Conservation (phyloP, 2,113 vertebrate species). For the Silurus asotus region DNA sequence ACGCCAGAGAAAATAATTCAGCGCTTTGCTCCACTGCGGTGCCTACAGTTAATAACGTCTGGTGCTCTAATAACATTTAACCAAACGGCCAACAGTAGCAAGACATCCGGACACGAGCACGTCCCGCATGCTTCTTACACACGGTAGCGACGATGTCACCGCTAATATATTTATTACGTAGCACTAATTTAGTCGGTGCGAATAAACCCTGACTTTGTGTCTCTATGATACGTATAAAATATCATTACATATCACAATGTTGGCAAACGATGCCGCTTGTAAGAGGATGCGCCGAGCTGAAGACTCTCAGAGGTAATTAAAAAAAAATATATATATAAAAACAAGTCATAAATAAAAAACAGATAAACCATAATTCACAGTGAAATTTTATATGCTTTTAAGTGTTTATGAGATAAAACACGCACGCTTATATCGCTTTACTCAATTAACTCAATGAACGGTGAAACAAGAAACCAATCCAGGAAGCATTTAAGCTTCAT, state of each 20-base stretch:
- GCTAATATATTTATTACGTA: neutral
- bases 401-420: neutral
- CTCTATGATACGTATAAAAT: neutral
- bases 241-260: neutral
- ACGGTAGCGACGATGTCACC: conserved; percentile 31
- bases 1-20: conserved; percentile 44
- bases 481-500: neutral
- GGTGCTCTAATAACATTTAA: conserved; percentile 32
- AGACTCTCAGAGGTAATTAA: neutral
- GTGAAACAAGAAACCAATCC: neutral
- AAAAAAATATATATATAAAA: no score
- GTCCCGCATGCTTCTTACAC: neutral
- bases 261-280: neutral
- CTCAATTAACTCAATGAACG: neutral
- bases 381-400: neutral
- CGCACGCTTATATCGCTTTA: conserved; percentile 5
- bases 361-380: neutral
- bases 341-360: neutral
- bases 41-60: conserved; percentile 36
- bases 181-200: conserved; percentile 11
- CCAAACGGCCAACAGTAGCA: conserved; percentile 26
- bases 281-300: neutral
- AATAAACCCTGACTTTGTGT: neutral
- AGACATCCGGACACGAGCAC: conserved; percentile 1
- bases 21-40: conserved; percentile 28